Percentiles rank a stretch among this genome's conserved stretches.
Evolutionary conservation across 2,797 vertebrate genomes (phyloP).

Genomic region (Dallia pectoralis): DNA sequence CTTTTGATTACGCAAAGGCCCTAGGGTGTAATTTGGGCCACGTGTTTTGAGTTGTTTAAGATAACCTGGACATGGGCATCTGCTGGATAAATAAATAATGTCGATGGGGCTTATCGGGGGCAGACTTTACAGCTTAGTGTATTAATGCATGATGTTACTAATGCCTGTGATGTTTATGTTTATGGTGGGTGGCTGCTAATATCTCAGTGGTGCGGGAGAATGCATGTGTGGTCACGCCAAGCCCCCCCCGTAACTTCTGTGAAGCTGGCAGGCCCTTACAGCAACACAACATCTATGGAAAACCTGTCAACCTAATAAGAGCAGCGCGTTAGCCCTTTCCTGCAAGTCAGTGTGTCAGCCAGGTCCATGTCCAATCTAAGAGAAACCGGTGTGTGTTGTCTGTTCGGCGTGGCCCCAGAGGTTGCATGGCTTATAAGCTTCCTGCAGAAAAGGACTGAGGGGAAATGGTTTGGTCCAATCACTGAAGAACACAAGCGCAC

Average conservation of each 20-base stretch:
- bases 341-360: no score
- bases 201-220: slow-evolving; percentile 26
- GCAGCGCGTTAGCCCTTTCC: no score
- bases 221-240: slow-evolving; percentile 23
- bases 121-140: slow-evolving; percentile 15
- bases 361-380: no score
- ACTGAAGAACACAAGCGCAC: slow-evolving; percentile 1
- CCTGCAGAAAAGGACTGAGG: neutral
- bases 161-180: slow-evolving; percentile 17
- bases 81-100: slow-evolving; percentile 54
- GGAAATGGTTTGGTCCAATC: neutral
- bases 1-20: neutral
- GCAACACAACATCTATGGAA: no score
- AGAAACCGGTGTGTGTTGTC: no score
- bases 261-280: no score
- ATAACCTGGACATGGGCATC: slow-evolving; percentile 49
- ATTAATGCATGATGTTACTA: neutral
- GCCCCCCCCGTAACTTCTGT: no score
- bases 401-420: no score
- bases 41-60: slow-evolving; percentile 33
- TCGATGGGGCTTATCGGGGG: slow-evolving; percentile 2
- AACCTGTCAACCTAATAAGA: no score
- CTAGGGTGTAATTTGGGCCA: neutral
- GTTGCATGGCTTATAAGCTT: neutral
- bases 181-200: slow-evolving; percentile 36